phyloP scores from a whole-genome alignment of 2,113 vertebrate species.

The Oenanthe oenanthe region DNA sequence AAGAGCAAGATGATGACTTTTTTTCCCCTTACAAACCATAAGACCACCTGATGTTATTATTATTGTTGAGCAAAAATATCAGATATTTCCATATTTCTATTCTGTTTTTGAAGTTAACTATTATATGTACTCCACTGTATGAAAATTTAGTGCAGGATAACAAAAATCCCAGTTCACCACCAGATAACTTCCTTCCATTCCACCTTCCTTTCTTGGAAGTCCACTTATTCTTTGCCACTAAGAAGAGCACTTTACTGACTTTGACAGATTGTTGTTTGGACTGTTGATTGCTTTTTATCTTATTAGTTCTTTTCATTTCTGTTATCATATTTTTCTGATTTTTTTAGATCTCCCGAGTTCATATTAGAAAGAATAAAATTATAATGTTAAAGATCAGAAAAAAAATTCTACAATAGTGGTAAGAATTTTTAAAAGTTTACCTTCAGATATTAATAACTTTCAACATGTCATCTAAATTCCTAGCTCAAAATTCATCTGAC shows the following conservation, averaged over 20 bases:
- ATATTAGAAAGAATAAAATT: background rate
- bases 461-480: background rate
- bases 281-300: background rate
- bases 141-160: background rate
- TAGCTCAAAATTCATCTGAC: constrained; percentile 2
- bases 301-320: no score
- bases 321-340: background rate
- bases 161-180: background rate
- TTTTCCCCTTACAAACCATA: background rate
- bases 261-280: background rate
- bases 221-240: background rate
- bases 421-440: background rate
- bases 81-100: background rate
- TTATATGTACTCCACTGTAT: background rate
- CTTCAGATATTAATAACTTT: background rate
- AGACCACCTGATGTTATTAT: background rate
- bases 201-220: background rate
- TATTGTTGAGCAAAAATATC: background rate
- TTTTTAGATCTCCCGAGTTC: background rate
- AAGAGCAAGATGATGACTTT: background rate
- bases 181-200: background rate
- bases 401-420: background rate
- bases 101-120: background rate
- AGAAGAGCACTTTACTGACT: background rate
- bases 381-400: background rate